Percentiles rank a stretch among this genome's conserved stretches.
Evolutionary conservation across 2,113 vertebrate species (phyloP).

Genomic region (Prochilodus magdalenae): DNA sequence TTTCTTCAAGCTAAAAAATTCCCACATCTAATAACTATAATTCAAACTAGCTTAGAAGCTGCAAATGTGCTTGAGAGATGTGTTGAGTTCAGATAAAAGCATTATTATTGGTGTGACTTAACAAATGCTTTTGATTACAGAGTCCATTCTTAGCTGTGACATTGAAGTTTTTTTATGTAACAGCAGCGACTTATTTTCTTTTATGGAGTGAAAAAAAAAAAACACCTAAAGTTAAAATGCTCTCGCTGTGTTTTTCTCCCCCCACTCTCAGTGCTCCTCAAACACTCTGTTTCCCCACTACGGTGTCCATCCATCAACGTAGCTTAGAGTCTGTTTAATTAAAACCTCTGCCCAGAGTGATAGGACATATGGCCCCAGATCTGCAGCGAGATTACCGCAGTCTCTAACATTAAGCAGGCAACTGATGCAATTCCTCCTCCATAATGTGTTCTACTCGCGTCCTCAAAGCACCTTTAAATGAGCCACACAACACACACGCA

Average conservation of each 20-base stretch:
- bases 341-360: conserved; percentile 70
- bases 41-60: background rate
- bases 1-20: background rate
- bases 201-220: too few relatives aligned
- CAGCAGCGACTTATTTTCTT: too few relatives aligned
- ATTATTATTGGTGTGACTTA: background rate
- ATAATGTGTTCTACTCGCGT: conserved; percentile 56
- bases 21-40: background rate
- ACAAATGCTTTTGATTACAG: background rate
- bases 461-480: conserved; percentile 50
- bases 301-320: conserved; percentile 59
- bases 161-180: too few relatives aligned
- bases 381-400: conserved; percentile 72
- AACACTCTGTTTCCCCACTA: conserved; percentile 3
- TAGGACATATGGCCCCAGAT: conserved; percentile 75
- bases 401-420: conserved; percentile 60
- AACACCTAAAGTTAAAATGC: background rate
- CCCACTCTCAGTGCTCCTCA: conserved; percentile 5
- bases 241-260: background rate
- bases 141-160: too few relatives aligned
- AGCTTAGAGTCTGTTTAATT: conserved; percentile 78
- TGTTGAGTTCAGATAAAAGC: background rate
- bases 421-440: conserved; percentile 68
- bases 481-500: background rate
- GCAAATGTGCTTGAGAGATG: background rate